These are phyloP conservation scores for Panorpa germanica DNA, from an alignment of 2,888 invertebrate species.

Conservation along the genomic window DNA sequence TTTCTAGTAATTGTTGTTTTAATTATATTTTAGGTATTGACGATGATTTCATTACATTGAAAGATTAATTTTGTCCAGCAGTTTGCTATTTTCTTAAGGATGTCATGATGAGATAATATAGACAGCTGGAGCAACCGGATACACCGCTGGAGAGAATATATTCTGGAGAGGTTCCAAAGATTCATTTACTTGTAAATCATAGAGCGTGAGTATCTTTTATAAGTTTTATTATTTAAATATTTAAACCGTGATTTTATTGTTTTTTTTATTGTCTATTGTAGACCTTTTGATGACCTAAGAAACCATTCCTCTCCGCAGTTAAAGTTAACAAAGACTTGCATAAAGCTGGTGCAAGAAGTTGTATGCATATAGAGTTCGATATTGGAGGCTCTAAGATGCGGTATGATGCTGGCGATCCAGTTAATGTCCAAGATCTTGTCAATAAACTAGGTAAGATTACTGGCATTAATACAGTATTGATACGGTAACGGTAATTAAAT, in stretches of 20 bases:
- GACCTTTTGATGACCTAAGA: constrained; percentile 95
- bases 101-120: constrained; percentile 75
- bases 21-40: constrained; percentile 81
- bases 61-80: constrained; percentile 93
- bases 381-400: constrained; percentile 88
- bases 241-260: no score
- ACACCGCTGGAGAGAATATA: constrained; percentile 60
- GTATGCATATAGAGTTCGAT: constrained; percentile 93
- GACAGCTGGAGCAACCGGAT: constrained; percentile 54
- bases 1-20: no score
- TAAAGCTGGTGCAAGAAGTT: constrained; percentile 67
- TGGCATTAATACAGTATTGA: constrained; percentile 76
- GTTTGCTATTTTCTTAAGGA: constrained; percentile 92
- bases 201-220: no score
- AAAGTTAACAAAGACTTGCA: constrained; percentile 76
- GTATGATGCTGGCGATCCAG: constrained; percentile 88
- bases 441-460: constrained; percentile 61
- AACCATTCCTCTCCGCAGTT: constrained; percentile 85
- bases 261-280: no score
- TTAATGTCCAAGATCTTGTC: constrained; percentile 68
- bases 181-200: constrained; percentile 80
- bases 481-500: no score
- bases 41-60: constrained; percentile 99
- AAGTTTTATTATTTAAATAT: no score
- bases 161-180: constrained; percentile 82